These are phyloP conservation scores for Lasioglossum calceatum DNA, from an alignment of 2,888 invertebrate genomes.

Conservation along the genomic window DNA sequence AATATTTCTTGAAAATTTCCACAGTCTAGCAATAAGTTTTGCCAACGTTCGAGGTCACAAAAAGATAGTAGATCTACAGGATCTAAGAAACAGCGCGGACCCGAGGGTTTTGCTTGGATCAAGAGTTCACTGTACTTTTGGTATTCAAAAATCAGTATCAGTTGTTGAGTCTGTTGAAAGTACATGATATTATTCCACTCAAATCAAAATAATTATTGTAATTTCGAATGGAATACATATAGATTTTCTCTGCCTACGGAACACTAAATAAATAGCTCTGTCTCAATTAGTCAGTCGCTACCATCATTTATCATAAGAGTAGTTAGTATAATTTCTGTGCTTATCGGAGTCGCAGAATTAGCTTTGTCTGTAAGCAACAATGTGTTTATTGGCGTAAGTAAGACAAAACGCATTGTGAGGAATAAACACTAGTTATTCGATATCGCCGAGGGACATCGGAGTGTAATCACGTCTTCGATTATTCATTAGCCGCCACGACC, in stretches of 20 bases:
- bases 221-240: not conserved
- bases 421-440: conserved; percentile 1
- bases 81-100: too few relatives aligned
- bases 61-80: too few relatives aligned
- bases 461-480: conserved; percentile 70
- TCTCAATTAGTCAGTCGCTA: not conserved
- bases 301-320: not conserved
- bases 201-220: too few relatives aligned
- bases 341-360: not conserved
- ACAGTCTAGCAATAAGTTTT: too few relatives aligned
- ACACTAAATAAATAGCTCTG: not conserved
- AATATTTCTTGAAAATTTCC: too few relatives aligned
- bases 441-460: conserved; percentile 31
- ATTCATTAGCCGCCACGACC: conserved; percentile 74
- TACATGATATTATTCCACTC: too few relatives aligned
- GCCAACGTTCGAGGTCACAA: too few relatives aligned
- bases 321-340: not conserved
- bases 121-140: too few relatives aligned
- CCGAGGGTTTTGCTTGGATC: too few relatives aligned
- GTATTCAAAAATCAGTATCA: too few relatives aligned
- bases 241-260: not conserved
- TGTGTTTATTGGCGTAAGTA: not conserved
- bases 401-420: not conserved
- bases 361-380: not conserved
- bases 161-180: too few relatives aligned